Evolutionary conservation across 2,797 vertebrate species (phyloP).

Genomic region (Chiroxiphia lanceolata): DNA sequence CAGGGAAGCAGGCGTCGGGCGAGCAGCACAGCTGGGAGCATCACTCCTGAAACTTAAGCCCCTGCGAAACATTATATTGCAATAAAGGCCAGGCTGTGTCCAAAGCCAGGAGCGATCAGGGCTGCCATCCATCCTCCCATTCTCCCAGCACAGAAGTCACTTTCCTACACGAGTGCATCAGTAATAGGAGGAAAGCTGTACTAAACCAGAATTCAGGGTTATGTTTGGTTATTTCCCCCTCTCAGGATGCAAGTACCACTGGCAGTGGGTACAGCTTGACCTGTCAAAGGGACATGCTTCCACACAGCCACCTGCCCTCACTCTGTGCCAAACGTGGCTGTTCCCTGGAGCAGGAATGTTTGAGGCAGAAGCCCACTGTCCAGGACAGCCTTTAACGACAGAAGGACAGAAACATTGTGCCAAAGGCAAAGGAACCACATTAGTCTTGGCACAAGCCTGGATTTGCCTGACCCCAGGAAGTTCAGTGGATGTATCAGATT

Average conservation of each 20-base stretch:
- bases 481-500: slow-evolving; percentile 16
- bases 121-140: not conserved
- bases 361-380: not conserved
- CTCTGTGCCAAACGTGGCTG: not conserved
- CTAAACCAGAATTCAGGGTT: not conserved
- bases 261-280: not conserved
- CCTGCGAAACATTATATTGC: not conserved
- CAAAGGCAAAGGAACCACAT: not conserved
- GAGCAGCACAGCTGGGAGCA: not conserved
- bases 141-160: not conserved
- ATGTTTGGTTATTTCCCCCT: not conserved
- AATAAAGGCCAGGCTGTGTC: slow-evolving; percentile 4
- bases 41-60: not conserved
- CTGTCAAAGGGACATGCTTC: not conserved
- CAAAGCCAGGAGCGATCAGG: accelerated
- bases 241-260: not conserved
- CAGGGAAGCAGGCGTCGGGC: not conserved
- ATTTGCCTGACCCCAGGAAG: slow-evolving; percentile 34
- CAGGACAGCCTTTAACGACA: not conserved
- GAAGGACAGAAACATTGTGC: not conserved
- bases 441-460: not conserved
- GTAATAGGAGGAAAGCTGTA: not conserved
- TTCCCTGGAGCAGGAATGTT: not conserved
- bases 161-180: not conserved
- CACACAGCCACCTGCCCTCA: not conserved